Percentiles rank a stretch among this genome's conserved stretches.
Evolutionary conservation across 2,113 vertebrate genomes (phyloP).

Genomic region (Heloderma charlesbogerti): DNA sequence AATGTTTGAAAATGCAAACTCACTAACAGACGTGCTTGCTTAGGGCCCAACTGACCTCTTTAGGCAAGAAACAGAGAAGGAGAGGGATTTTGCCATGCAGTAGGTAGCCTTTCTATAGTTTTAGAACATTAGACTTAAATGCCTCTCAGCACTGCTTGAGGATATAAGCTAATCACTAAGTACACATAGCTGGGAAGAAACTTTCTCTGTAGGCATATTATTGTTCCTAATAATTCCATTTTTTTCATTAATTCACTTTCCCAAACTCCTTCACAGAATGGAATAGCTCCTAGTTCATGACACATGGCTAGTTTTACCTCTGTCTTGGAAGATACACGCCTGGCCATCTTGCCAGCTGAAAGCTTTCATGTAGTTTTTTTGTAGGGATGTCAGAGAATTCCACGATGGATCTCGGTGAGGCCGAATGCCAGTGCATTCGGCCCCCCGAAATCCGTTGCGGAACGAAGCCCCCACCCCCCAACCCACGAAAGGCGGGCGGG

Average conservation of each 20-base stretch:
- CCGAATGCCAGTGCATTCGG: too few species aligned
- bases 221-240: conserved; percentile 36
- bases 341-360: not conserved
- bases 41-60: conserved; percentile 40
- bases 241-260: not conserved
- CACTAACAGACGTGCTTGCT: conserved; percentile 11
- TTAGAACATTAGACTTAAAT: conserved; percentile 45
- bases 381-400: too few species aligned
- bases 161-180: not conserved
- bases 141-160: conserved; percentile 49
- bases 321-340: not conserved
- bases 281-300: not conserved
- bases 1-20: conserved; percentile 1
- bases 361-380: not conserved
- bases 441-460: too few species aligned
- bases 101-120: conserved; percentile 55
- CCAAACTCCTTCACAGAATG: not conserved
- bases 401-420: too few species aligned
- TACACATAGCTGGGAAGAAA: not conserved
- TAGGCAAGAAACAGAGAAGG: conserved; percentile 25
- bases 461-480: too few species aligned
- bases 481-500: too few species aligned
- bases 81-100: conserved; percentile 51
- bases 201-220: conserved; percentile 46
- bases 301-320: not conserved